Evolutionary conservation across 2,797 vertebrate species (phyloP), one percentile per base, ranked within the genome.

Genomic region (Aphelocoma californica): DNA sequence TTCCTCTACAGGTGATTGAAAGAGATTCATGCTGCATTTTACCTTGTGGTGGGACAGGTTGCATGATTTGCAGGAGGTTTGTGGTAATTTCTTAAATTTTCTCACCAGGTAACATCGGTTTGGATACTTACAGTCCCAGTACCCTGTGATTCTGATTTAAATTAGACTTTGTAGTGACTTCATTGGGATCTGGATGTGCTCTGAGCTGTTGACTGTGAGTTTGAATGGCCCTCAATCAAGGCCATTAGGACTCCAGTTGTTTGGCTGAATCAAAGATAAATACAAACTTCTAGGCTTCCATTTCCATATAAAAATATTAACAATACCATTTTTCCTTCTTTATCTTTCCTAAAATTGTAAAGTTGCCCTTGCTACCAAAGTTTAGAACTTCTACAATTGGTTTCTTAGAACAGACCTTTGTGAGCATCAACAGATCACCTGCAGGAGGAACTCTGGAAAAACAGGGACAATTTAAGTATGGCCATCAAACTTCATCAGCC

Each of bases 401-500:
- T 87, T 86, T 90, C 58, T 53, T 34, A 70, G 61, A 82, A 88
- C 20, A 84, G 53, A 40, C 18, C 25, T 82, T 69, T 64, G 78
- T 77, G 53, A 93, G 83, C 4, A 17, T 66, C 47, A 92, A 70
- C 38, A 32, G 40, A 73, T 77, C 42, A 91, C 74, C 45, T 6
- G 7, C 83, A 67, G 47, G 89, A 96, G 82, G 85, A 91, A 64
- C 13, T 29, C 84, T 86, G 86, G 67, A 88, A 92, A 95, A 96
- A 93, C 25, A 89, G 69, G 57, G 83, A 74, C 94, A 94, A 81
- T 96, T 92, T 92, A 90, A 96, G 71, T 67, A 88, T 89, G 96
- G 96, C 84, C 95, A 85, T 91, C 92, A 81, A 67, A 95, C 86
- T 94, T 95, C 86, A 95, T 95, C 96, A 92, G 96, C 42, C 96